Base-by-base conservation (phyloP, 2,113 vertebrate species). In the Nyctereutes procyonoides region DNA sequence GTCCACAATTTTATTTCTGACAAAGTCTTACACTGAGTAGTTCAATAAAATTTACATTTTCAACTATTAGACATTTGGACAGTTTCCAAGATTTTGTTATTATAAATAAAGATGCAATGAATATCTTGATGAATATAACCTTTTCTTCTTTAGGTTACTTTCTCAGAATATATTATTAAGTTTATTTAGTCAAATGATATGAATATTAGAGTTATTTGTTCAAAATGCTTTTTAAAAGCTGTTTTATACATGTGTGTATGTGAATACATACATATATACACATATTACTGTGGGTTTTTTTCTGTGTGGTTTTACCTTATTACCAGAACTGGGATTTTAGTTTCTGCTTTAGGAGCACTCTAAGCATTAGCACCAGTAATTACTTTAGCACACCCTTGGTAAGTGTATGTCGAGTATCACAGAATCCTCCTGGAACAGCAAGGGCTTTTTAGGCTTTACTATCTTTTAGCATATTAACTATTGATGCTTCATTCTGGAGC, bases 71-170 rank as follows among this genome's bases (percentile, higher is more conserved):
- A 8, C 24, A 55, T 79, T 81, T 55, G 60, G 17, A 51, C 3
- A 85, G 2, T 28, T 95, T 96, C 76, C 15, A 93, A 95, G 17
- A 81, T 69, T 62, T 76, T 87, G 8, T 77, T 76, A 79, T 56
- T 60, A 55, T 53, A 62, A 9, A 81, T 28, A 86, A 94, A 30
- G 2, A 26, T 35, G 11, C 17, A 76, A n/a, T 28, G 10, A 30
- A n/a, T 89, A 87, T 93, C 2, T 92, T 69, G 55, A 76, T 80
- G 67, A 79, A 9, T 92, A 9, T 19, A 30, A 35, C 1, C 2
- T 89, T 89, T 88, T 83, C 2, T 20, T 79, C 38, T 24, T 69
- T 71, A 58, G 77, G 91, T 71, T 83, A 62, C 4, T 20, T 74
- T 58, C 58, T 69, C 2, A 51, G 60, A 87, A 71, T 60, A 24